phyloP scores from a whole-genome alignment of 2,888 invertebrate species.

The Spilarctia lutea region DNA sequence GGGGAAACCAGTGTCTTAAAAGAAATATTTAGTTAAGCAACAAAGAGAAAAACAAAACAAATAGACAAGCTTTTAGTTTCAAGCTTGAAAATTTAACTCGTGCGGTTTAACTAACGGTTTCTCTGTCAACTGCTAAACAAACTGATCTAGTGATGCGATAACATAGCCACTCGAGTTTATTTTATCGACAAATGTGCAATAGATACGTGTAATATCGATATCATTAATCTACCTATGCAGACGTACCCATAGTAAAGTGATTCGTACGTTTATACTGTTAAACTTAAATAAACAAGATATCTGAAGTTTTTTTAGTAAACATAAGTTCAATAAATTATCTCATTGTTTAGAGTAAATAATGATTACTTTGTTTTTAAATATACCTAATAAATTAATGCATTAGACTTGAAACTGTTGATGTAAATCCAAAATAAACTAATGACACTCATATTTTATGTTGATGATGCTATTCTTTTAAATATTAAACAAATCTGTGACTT shows the following conservation, averaged over 20 bases:
- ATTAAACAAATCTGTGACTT: not conserved
- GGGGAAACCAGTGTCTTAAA: not conserved
- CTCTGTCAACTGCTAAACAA: slow-evolving; percentile 13
- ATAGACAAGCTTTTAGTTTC: not conserved
- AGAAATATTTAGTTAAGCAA: not conserved
- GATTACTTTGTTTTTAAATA: not conserved
- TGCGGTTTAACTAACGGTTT: slow-evolving; percentile 17
- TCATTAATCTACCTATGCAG: not conserved
- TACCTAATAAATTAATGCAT: not conserved
- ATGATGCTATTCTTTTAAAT: not conserved
- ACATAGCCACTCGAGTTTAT: slow-evolving; percentile 20
- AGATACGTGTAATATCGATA: not conserved
- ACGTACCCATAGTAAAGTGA: not conserved
- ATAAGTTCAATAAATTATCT: not conserved
- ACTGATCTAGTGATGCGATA: slow-evolving; percentile 36
- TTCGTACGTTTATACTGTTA: not conserved
- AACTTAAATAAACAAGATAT: not conserved
- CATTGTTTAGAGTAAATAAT: not conserved
- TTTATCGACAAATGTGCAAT: slow-evolving; percentile 24
- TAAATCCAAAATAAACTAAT: not conserved
- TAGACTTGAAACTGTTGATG: not conserved
- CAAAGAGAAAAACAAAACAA: not conserved
- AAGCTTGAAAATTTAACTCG: slow-evolving; percentile 12
- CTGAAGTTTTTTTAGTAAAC: not conserved
- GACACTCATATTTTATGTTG: not conserved